A percentile compares a stretch with the other conserved stretches of the same genome.
phyloP scores from a whole-genome alignment of 2,113 vertebrate species.

The Campylomormyrus tamandua region DNA sequence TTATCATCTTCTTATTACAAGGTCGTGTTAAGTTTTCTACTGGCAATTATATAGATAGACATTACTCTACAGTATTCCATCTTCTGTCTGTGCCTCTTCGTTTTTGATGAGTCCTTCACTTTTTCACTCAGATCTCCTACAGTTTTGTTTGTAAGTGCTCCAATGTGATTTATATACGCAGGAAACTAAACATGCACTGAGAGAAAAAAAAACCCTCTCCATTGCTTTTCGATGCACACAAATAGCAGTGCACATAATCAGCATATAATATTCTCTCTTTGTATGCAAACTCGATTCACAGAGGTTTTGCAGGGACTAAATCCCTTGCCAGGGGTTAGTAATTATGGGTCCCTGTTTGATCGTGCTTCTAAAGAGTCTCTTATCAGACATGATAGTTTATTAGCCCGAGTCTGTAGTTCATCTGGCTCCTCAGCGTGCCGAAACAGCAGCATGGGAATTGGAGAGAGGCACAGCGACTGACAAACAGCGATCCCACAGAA shows the following conservation, averaged over 20 bases:
- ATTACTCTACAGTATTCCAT: background rate
- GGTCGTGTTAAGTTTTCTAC: background rate
- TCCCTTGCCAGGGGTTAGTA: slow-evolving; percentile 4
- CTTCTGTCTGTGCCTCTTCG: background rate
- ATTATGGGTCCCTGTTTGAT: slow-evolving; percentile 5
- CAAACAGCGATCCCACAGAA: background rate
- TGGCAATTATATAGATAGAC: background rate
- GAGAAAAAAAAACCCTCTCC: background rate
- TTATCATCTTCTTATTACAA: background rate
- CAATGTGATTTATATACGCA: background rate
- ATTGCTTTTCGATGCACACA: background rate
- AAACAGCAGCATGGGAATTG: background rate
- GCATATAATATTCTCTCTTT: background rate
- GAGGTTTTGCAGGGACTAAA: background rate
- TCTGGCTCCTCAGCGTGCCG: background rate
- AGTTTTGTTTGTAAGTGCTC: background rate
- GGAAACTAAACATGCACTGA: background rate
- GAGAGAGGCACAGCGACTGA: background rate
- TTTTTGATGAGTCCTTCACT: background rate
- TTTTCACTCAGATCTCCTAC: background rate
- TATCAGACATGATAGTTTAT: background rate
- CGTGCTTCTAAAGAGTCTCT: background rate
- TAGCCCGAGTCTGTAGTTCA: background rate
- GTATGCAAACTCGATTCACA: background rate
- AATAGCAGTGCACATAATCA: background rate